Conservation (phyloP, 2,888 invertebrate species). For the Cylloceria caligata region DNA sequence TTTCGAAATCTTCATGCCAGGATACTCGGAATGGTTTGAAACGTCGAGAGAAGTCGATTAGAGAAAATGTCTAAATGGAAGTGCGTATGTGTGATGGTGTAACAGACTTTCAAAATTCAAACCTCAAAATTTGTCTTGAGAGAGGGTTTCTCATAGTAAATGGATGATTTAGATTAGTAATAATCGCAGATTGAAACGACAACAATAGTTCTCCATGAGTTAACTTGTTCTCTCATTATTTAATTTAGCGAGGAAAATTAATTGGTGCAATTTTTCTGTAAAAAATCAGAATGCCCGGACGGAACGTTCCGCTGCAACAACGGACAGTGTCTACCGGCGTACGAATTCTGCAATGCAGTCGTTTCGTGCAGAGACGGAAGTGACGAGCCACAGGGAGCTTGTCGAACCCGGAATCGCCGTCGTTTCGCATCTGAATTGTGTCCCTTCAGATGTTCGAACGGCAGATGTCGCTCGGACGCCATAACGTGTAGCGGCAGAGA, state of each 20-base stretch:
- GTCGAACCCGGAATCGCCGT: constrained; percentile 83
- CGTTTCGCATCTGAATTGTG: constrained; percentile 87
- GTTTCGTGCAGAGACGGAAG: constrained; percentile 95
- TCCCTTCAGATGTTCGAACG: constrained; percentile 94
- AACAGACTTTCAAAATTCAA: too few relatives aligned
- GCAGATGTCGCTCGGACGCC: constrained; percentile 94
- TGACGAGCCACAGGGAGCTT: constrained; percentile 90
- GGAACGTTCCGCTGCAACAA: constrained; percentile 94
- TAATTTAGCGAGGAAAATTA: background rate
- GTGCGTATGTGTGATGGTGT: too few relatives aligned
- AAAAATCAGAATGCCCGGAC: constrained; percentile 88
- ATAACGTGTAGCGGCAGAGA: constrained; percentile 96
- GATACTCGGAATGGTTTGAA: too few relatives aligned
- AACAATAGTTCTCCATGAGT: too few relatives aligned
- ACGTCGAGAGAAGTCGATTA: too few relatives aligned
- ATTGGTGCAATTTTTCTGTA: constrained; percentile 59
- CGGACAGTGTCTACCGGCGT: constrained; percentile 95
- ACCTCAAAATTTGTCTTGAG: too few relatives aligned
- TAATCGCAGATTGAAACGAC: too few relatives aligned
- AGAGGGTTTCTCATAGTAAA: background rate
- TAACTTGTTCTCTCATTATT: background rate
- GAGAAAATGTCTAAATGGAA: too few relatives aligned
- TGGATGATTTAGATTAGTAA: too few relatives aligned
- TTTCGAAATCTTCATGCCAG: too few relatives aligned
- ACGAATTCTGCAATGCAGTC: constrained; percentile 96